Percentiles rank a stretch among this genome's conserved stretches.
phyloP scores from a whole-genome alignment of 2,113 vertebrate species.

The Brachyhypopomus occidentalis region DNA sequence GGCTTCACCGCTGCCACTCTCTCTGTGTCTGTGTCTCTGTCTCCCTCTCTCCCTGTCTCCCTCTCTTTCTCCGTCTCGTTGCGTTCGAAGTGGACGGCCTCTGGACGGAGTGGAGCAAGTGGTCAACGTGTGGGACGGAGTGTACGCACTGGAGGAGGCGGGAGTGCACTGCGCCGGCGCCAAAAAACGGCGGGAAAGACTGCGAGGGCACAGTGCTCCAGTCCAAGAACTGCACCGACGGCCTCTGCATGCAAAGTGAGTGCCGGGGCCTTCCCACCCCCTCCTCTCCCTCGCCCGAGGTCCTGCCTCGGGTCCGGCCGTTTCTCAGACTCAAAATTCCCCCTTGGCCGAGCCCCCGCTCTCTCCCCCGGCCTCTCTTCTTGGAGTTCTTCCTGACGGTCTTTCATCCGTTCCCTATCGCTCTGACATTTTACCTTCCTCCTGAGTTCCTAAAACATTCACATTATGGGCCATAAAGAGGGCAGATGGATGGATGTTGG shows the following conservation, averaged over 20 bases:
- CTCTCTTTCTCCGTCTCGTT: background rate
- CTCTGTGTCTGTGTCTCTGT: background rate
- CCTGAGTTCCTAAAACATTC: background rate
- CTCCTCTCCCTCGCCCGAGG: background rate
- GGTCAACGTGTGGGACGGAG: constrained; percentile 97
- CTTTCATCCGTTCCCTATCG: too few species aligned
- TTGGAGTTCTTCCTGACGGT: background rate
- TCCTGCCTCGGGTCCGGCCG: background rate
- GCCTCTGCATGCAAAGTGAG: constrained; percentile 99
- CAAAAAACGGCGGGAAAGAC: constrained; percentile 96
- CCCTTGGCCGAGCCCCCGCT: background rate
- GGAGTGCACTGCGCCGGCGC: constrained; percentile 87
- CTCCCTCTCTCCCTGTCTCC: too few species aligned
- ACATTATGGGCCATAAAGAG: constrained; percentile 16
- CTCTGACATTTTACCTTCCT: background rate
- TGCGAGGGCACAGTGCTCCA: constrained; percentile 93
- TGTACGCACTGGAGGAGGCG: constrained; percentile 96
- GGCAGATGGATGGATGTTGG: constrained; percentile 6
- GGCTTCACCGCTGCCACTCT: background rate
- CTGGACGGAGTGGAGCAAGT: constrained; percentile 98
- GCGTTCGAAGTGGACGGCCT: constrained; percentile 88
- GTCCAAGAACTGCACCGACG: constrained; percentile 98
- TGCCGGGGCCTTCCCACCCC: constrained; percentile 55
- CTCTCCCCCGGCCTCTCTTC: background rate
- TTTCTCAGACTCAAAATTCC: background rate